Base-by-base conservation (phyloP, 2,888 invertebrate genomes). In the Tenthredo notha region DNA sequence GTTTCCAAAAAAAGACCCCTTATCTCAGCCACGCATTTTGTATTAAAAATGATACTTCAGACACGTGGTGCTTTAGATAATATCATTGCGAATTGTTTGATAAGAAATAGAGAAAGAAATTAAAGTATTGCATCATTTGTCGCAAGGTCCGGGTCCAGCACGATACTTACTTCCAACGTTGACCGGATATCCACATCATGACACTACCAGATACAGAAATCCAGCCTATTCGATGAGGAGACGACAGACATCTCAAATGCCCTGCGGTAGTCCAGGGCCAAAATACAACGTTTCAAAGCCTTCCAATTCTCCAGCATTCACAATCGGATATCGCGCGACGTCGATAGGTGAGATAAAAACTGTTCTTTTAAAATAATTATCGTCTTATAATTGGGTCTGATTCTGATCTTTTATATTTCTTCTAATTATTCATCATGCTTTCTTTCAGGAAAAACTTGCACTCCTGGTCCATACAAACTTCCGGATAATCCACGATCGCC, bases 141-240 rank as follows among this genome's bases (percentile, higher is more conserved):
- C 18, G 7, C 1, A 10, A 95, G 96, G 96, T 72, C 96, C 96
- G 72, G 96, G 96, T 0, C 96, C 96, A 25, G 89, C 90, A 54
- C 95, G 95, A 85, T 96, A 96, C 93, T 87, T 91, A 90, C 94
- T 96, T 84, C 96, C 95, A 18, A 93, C 96, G 1, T 94, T 95
- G 7, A 94, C 95, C n/a, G 96, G 96, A 1, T 95, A 93, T 92
- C 91, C 93, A 7, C 89, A 92, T 21, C 96, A 96, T 93, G 96
- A 96, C 92, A 93, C 94, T 12, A 95, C 95, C 7, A 95, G 94
- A 78, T 93, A 94, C 90, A 94, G 96, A 86, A 95, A 95, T 92
- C 96, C 96, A 5, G 95, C 95, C 91, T 96, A 94, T 92, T 95
- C 96, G 72, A 95, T 96, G 90, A 95, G 95, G 25, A 91, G 91